Conservation (phyloP, 2,797 vertebrate species). For the Sebastes diaconus region DNA sequence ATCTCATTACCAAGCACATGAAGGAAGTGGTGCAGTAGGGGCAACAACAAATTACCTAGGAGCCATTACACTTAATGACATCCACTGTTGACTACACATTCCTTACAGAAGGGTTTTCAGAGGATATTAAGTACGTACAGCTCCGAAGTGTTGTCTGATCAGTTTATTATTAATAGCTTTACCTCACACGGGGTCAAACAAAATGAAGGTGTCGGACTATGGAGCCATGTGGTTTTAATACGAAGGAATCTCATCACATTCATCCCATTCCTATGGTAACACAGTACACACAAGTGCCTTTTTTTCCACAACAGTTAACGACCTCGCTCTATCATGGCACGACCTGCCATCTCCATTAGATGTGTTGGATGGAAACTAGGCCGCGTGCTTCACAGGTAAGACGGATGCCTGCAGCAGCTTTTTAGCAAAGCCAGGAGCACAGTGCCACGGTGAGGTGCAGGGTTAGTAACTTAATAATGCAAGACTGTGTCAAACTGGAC, state of each 20-base stretch:
- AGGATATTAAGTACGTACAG: slow-evolving; percentile 9
- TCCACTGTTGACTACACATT: slow-evolving; percentile 23
- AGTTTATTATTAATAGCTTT: slow-evolving; percentile 13
- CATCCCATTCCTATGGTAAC: slow-evolving; percentile 55
- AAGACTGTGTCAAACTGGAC: slow-evolving; percentile 28
- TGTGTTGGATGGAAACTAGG: slow-evolving; percentile 39
- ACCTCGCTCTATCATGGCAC: slow-evolving; percentile 14
- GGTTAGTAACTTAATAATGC: slow-evolving; percentile 50
- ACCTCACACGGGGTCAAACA: slow-evolving; percentile 11
- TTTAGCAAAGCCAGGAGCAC: slow-evolving; percentile 32
- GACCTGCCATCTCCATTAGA: slow-evolving; percentile 21
- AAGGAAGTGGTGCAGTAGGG: slow-evolving; percentile 40
- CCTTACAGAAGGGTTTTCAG: slow-evolving; percentile 4
- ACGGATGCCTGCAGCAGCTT: slow-evolving; percentile 35
- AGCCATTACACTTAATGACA: slow-evolving; percentile 49
- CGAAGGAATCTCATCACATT: slow-evolving; percentile 44
- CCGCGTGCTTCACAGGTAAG: slow-evolving; percentile 45
- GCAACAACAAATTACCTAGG: slow-evolving; percentile 32
- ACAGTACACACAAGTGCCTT: slow-evolving; percentile 16
- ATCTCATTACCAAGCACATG: slow-evolving; percentile 57
- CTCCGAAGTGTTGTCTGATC: background rate
- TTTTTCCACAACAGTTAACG: background rate
- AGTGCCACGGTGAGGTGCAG: slow-evolving; percentile 28
- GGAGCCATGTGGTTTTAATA: slow-evolving; percentile 52
- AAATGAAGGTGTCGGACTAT: slow-evolving; percentile 24